Evolutionary conservation across 2,888 invertebrate species (phyloP), one percentile per base, ranked within the genome.

Genomic region (Melanostoma mellinum): DNA sequence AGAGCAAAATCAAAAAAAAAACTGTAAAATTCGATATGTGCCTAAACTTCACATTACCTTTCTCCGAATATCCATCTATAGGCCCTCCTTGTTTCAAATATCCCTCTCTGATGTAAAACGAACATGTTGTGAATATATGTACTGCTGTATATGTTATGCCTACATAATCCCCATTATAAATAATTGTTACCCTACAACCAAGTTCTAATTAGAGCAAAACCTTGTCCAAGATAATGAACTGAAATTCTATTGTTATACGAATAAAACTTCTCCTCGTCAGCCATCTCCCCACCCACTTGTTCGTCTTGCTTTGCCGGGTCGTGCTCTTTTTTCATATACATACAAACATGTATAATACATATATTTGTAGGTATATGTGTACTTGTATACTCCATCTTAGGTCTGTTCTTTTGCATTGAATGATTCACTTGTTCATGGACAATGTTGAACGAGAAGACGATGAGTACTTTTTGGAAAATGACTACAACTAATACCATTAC

Each of bases 141-240:
- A 44, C 35, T 35, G 1, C n/a, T 4, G 32, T 42, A 30, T 56
- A 44, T 60, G 40, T 38, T 72, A 56, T 78, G 71, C 85, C 75
- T 80, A 85, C 75, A 85, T 85, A 86, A 86, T 85, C 82, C 84
- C 86, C 86, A 87, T 87, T 87, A 87, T 86, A 86, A 86, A 87
- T 87, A 87, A 87, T 87, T 87, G 87, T 87, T 87, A 85, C 86
- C 87, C 86, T 86, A 87, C 86, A 86, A 87, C 87, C 86, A 86
- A 86, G 86, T 86, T 86, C 86, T 87, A 87, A 87, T 87, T 87
- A 87, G 87, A 86, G 86, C 86, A 86, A 86, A 87, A 85, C 86
- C 86, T 87, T 87, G 87, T 87, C 86, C 86, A 87, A 86, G 86
- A 87, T 87, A 87, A 87, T 87, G 86, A 87, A 87, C 87, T 87